These are phyloP conservation scores for Byasa hedistus DNA, from an alignment of 2,888 invertebrate genomes.

Conservation along the genomic window DNA sequence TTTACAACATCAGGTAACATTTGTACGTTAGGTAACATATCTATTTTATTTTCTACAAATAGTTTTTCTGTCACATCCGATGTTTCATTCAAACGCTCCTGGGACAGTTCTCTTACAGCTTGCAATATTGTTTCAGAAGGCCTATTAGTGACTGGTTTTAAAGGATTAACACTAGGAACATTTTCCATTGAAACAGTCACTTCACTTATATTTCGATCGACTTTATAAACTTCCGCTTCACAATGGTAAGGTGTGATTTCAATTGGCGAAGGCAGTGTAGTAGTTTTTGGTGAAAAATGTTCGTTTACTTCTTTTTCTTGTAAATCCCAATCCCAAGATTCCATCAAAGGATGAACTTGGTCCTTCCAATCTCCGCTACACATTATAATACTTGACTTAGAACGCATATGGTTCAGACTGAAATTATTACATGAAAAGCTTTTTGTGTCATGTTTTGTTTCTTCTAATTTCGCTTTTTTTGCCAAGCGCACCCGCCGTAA, in stretches of 20 bases:
- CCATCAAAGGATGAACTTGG: slow-evolving; percentile 82
- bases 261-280: slow-evolving; percentile 71
- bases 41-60: slow-evolving; percentile 72
- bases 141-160: slow-evolving; percentile 77
- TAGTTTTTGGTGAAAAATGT: slow-evolving; percentile 68
- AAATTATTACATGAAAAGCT: slow-evolving; percentile 71
- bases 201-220: slow-evolving; percentile 74
- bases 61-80: slow-evolving; percentile 81
- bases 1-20: slow-evolving; percentile 83
- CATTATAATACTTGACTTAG: slow-evolving; percentile 74
- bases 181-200: slow-evolving; percentile 79
- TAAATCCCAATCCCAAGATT: slow-evolving; percentile 83
- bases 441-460: slow-evolving; percentile 64
- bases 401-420: slow-evolving; percentile 73
- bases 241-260: slow-evolving; percentile 72
- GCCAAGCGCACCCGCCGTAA: slow-evolving; percentile 61
- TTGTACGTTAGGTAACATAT: slow-evolving; percentile 81
- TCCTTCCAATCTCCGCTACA: slow-evolving; percentile 81
- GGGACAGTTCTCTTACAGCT: slow-evolving; percentile 76
- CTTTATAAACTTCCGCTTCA: slow-evolving; percentile 74
- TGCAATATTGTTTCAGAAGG: slow-evolving; percentile 68
- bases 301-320: slow-evolving; percentile 81
- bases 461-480: slow-evolving; percentile 69
- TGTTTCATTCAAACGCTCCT: slow-evolving; percentile 80
- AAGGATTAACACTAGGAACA: slow-evolving; percentile 82